phyloP scores from a whole-genome alignment of 2,888 invertebrate species.

The Drosophila fulvimacula region DNA sequence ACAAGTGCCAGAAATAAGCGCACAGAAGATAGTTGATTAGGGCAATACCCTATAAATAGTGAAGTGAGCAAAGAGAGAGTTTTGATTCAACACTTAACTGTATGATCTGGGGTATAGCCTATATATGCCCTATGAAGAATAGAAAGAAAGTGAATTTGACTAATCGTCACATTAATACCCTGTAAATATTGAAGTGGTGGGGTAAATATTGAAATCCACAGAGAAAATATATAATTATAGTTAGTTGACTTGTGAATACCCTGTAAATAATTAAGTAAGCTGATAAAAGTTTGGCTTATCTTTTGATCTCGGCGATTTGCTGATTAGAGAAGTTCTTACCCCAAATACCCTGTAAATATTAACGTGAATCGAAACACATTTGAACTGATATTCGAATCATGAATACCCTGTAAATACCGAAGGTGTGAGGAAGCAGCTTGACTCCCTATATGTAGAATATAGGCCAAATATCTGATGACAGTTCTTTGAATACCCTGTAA shows the following conservation, averaged over 20 bases:
- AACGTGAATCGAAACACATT: no score
- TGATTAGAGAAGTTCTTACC: no score
- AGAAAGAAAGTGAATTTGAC: neutral
- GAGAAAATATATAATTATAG: no score
- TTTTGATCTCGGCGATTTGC: no score
- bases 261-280: no score
- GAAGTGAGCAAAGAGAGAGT: neutral
- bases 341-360: neutral
- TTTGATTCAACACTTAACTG: neutral
- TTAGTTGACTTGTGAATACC: no score
- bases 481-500: no score
- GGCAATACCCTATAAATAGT: slow-evolving; percentile 8
- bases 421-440: neutral
- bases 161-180: neutral
- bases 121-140: neutral
- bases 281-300: no score
- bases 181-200: neutral
- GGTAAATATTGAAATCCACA: no score
- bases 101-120: neutral
- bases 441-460: no score
- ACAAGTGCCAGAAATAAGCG: slow-evolving; percentile 30
- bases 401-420: neutral
- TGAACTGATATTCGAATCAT: neutral
- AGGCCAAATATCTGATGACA: no score
- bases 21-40: slow-evolving; percentile 2